Evolutionary conservation across 2,797 vertebrate genomes (phyloP).

Genomic region (Chiroxiphia lanceolata): DNA sequence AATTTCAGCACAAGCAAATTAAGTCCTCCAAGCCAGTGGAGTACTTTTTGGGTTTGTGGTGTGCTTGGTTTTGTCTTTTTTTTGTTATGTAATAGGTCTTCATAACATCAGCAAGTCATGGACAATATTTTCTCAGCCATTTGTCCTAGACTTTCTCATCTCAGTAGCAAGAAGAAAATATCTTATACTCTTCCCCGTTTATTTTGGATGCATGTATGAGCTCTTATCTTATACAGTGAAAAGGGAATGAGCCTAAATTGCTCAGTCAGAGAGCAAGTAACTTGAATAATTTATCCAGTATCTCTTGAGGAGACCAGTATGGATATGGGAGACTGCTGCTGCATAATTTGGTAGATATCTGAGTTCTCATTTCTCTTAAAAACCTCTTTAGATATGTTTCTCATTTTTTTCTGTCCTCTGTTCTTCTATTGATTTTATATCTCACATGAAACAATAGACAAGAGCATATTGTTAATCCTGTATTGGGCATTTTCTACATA

Average conservation of each 20-base stretch:
- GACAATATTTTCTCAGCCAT: background rate
- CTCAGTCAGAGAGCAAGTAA: background rate
- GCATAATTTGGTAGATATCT: background rate
- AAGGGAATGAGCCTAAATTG: background rate
- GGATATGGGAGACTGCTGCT: background rate
- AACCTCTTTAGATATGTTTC: background rate
- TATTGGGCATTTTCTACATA: background rate
- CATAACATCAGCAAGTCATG: background rate
- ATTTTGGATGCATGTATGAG: background rate
- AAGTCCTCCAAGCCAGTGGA: background rate
- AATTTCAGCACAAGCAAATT: background rate
- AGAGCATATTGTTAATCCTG: background rate
- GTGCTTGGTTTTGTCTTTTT: background rate
- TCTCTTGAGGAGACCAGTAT: background rate
- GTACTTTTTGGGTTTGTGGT: accelerated
- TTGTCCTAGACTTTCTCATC: background rate
- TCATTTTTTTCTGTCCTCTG: background rate
- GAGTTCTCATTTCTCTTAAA: background rate
- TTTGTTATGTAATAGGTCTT: background rate
- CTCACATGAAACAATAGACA: background rate
- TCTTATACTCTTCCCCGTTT: background rate
- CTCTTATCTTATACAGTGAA: background rate
- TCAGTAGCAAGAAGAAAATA: background rate
- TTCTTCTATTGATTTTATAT: background rate
- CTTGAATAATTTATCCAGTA: background rate